Evolutionary conservation across 53 echinoderm and acorn worm species (phyloP).

Genomic region (Holothuria scabra): DNA sequence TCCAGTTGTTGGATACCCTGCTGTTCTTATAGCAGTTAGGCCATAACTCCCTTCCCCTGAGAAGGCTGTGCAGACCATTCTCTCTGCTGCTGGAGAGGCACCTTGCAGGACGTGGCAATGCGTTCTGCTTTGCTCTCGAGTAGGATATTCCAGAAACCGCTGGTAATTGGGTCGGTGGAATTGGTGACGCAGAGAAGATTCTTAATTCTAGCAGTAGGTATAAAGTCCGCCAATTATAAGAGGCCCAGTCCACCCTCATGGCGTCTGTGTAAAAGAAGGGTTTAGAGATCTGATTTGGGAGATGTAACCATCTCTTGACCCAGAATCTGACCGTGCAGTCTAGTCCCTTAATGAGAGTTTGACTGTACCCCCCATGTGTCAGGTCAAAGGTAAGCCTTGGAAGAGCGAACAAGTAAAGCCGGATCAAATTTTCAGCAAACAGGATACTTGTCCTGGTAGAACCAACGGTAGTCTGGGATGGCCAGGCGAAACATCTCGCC

Average conservation of each 20-base stretch:
- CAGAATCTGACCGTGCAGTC: background rate
- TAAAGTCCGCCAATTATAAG: background rate
- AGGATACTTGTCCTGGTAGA: background rate
- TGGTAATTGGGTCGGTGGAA: background rate
- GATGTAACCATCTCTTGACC: background rate
- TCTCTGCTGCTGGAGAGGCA: too few relatives aligned
- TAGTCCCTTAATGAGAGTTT: background rate
- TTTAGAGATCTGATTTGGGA: background rate
- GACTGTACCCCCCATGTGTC: conserved; percentile 17
- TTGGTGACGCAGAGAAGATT: background rate
- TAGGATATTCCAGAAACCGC: background rate
- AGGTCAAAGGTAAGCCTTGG: background rate
- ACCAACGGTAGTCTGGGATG: background rate
- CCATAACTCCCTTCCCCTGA: background rate
- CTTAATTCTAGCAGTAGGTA: background rate
- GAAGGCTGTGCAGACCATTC: background rate
- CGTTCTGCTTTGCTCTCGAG: too few relatives aligned
- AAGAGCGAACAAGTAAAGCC: too few relatives aligned
- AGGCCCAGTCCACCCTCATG: background rate
- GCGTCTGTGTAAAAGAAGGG: background rate
- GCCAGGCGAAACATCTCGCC: background rate
- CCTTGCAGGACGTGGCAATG: too few relatives aligned
- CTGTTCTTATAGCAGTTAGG: background rate
- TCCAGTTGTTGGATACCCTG: background rate
- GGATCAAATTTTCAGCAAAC: too few relatives aligned